Percentiles rank a stretch among this genome's conserved stretches.
Conservation (phyloP, 2,888 invertebrate genomes). For the Petrolisthes cinctipes region DNA sequence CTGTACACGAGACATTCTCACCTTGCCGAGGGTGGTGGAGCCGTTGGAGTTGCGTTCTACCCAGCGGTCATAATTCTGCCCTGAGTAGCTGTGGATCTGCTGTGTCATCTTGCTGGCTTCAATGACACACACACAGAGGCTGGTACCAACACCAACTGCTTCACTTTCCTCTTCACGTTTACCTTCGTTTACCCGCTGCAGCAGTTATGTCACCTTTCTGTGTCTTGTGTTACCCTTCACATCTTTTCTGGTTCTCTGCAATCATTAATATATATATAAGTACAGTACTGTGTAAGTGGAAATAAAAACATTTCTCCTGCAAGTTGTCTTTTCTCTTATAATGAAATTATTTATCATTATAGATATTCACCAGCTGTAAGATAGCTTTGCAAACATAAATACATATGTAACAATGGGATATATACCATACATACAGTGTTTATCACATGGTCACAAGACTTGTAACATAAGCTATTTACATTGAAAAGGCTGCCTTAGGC, state of each 20-base stretch:
- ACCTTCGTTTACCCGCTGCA: background rate
- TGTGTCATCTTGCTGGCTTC: constrained; percentile 40
- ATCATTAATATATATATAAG: too few relatives aligned
- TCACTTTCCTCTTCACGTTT: background rate
- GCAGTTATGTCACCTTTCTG: background rate
- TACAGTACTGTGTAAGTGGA: too few relatives aligned
- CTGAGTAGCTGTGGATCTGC: constrained; percentile 61
- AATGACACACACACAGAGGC: background rate
- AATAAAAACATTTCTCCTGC: too few relatives aligned
- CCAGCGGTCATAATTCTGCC: constrained; percentile 65
- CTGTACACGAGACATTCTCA: background rate
- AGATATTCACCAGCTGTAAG: too few relatives aligned
- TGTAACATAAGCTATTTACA: too few relatives aligned
- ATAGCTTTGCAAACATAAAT: too few relatives aligned
- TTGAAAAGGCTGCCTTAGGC: too few relatives aligned
- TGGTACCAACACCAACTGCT: background rate
- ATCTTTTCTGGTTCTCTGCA: constrained; percentile 2
- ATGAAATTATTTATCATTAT: too few relatives aligned
- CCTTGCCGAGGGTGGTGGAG: constrained; percentile 48
- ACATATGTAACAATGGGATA: too few relatives aligned
- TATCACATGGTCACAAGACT: too few relatives aligned
- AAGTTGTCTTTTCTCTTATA: too few relatives aligned
- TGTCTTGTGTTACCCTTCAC: background rate
- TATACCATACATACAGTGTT: too few relatives aligned
- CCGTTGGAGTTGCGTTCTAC: constrained; percentile 60